Evolutionary conservation across 2,797 vertebrate genomes (phyloP), one percentile per base, ranked within the genome.

Genomic region (Mus spretus): DNA sequence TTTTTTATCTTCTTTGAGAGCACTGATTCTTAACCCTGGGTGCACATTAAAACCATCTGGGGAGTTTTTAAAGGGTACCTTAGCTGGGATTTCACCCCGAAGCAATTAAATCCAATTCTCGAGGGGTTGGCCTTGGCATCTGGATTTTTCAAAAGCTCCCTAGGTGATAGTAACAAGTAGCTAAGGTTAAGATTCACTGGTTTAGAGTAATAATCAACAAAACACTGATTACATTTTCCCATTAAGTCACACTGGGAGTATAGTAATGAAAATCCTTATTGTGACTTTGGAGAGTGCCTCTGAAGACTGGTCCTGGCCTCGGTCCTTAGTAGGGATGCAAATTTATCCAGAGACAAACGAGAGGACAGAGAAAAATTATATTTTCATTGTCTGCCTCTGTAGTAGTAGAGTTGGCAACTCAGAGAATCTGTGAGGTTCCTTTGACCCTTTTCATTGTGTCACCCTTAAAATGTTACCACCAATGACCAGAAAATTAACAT

Each of bases 401-500:
- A 65, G 88, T 26, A 37, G n/a, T 34, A 31, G 37, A 90, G 26
- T 80, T 88, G 72, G 91, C 93, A 75, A 67, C 89, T 75, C 15
- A 72, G 86, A 88, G 89, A 74, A 14, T 75, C 37, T 57, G 47
- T 37, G 77, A 96, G 61, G 72, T 88, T 70, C 63, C 44, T 81
- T 96, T 85, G 78, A 57, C 92, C 75, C 63, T 96, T 95, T 96
- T 93, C 96, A 97, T 98, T 96, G 93, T 83, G 78, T 74, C 92
- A 75, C 77, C 78, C 88, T 96, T 84, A 97, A 90, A 81, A 85
- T 87, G 96, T 93, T 72, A 94, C 75, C 78, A 82, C 90, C 20
- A 59, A 93, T 96, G 96, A 92, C 91, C 90, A 95, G 84, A 90
- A 96, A 96, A 92, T 96, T 86, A 96, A 92, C 74, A 96, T n/a